Percentiles rank a stretch among this genome's conserved stretches.
phyloP scores from a whole-genome alignment of 2,888 invertebrate species.

The Lepidonotus clava region DNA sequence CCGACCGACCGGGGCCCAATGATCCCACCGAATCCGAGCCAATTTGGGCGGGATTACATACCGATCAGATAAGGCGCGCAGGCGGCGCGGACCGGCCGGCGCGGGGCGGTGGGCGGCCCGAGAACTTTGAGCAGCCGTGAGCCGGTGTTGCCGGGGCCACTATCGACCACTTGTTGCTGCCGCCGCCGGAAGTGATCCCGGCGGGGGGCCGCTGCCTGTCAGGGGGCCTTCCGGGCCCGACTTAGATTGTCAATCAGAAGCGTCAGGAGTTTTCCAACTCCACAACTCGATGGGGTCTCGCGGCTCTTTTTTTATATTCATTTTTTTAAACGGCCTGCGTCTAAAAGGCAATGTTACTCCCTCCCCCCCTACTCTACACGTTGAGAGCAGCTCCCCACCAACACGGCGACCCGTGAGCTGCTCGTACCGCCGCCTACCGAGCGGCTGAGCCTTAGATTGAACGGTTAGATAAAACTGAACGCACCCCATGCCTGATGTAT shows the following conservation, averaged over 20 bases:
- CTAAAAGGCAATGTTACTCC: too few relatives aligned
- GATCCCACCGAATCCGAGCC: conserved; percentile 16
- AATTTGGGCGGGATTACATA: conserved; percentile 9
- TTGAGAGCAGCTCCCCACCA: too few relatives aligned
- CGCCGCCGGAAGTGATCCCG: neutral
- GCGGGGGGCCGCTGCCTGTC: neutral
- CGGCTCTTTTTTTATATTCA: too few relatives aligned
- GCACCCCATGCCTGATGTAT: too few relatives aligned
- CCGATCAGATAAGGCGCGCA: conserved; percentile 7
- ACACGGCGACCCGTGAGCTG: too few relatives aligned
- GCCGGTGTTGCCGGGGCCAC: neutral
- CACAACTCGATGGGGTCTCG: neutral
- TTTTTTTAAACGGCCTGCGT: too few relatives aligned
- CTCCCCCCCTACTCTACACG: too few relatives aligned
- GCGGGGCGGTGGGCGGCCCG: neutral
- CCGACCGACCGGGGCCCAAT: neutral
- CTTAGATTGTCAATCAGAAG: conserved; percentile 7
- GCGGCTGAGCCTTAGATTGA: too few relatives aligned
- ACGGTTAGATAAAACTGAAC: too few relatives aligned
- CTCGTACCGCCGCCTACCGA: too few relatives aligned
- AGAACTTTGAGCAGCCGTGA: conserved; percentile 16
- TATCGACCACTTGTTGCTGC: conserved; percentile 3
- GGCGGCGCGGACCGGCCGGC: neutral
- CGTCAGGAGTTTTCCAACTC: neutral
- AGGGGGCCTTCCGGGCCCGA: neutral